Evolutionary conservation across 2,113 vertebrate genomes (phyloP).

Genomic region (Myocastor coypus): DNA sequence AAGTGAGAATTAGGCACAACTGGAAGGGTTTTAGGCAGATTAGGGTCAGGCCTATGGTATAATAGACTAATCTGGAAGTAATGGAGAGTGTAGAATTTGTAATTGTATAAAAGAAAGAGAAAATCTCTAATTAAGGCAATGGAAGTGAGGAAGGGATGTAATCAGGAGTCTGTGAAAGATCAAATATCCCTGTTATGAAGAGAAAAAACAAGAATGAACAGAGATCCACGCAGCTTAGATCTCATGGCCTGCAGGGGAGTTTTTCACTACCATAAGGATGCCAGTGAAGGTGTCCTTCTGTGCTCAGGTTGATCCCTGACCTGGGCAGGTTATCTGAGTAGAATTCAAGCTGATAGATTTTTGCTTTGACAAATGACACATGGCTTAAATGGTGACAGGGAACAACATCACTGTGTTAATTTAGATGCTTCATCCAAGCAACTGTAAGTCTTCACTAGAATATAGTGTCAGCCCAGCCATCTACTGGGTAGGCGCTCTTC

Average conservation of each 20-base stretch:
- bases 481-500: neutral
- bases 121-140: neutral
- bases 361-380: neutral
- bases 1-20: neutral
- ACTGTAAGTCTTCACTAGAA: neutral
- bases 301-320: neutral
- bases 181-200: neutral
- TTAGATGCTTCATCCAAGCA: neutral
- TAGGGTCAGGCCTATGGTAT: neutral
- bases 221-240: neutral
- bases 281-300: neutral
- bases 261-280: neutral
- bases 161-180: neutral
- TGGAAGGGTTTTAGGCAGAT: neutral
- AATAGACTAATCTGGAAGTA: neutral
- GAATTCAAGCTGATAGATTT: neutral
- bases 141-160: neutral
- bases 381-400: neutral
- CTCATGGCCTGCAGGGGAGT: neutral
- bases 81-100: neutral
- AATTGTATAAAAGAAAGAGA: neutral
- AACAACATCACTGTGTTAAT: neutral
- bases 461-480: neutral
- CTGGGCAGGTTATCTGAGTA: neutral
- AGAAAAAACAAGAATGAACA: neutral